Conservation (phyloP, 2,797 vertebrate genomes). For the Brotogeris chrysoptera region DNA sequence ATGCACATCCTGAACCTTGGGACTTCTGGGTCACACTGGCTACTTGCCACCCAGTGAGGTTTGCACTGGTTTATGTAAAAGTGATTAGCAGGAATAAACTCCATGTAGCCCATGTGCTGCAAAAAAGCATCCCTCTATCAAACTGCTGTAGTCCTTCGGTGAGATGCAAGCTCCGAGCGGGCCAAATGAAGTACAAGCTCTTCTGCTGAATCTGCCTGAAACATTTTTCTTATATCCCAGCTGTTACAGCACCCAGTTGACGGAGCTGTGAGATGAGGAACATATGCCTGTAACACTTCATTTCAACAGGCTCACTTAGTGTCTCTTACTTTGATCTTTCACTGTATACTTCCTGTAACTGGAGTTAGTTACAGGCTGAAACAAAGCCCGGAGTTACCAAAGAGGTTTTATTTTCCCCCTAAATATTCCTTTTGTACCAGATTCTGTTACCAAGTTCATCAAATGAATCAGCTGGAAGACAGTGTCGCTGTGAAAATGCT, state of each 20-base stretch:
- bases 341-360: slow-evolving; percentile 62
- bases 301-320: slow-evolving; percentile 64
- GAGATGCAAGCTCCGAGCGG: slow-evolving; percentile 11
- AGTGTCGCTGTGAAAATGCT: background rate
- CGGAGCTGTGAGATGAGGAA: slow-evolving; percentile 62
- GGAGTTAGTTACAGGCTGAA: slow-evolving; percentile 63
- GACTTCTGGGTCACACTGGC: background rate
- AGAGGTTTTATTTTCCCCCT: accelerated
- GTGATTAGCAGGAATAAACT: background rate
- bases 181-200: slow-evolving; percentile 44
- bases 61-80: background rate
- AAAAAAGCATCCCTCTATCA: background rate
- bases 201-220: slow-evolving; percentile 35
- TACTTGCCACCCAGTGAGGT: background rate
- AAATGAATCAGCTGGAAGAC: slow-evolving; percentile 21
- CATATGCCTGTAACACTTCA: slow-evolving; percentile 70
- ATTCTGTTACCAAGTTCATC: background rate
- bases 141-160: slow-evolving; percentile 6
- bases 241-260: slow-evolving; percentile 50
- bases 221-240: slow-evolving; percentile 51
- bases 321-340: slow-evolving; percentile 68
- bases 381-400: slow-evolving; percentile 56
- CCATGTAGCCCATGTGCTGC: background rate
- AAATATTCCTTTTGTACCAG: slow-evolving; percentile 37
- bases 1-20: accelerated